Evolutionary conservation across 2,113 vertebrate species (phyloP).

Genomic region (Rhipidura dahli): DNA sequence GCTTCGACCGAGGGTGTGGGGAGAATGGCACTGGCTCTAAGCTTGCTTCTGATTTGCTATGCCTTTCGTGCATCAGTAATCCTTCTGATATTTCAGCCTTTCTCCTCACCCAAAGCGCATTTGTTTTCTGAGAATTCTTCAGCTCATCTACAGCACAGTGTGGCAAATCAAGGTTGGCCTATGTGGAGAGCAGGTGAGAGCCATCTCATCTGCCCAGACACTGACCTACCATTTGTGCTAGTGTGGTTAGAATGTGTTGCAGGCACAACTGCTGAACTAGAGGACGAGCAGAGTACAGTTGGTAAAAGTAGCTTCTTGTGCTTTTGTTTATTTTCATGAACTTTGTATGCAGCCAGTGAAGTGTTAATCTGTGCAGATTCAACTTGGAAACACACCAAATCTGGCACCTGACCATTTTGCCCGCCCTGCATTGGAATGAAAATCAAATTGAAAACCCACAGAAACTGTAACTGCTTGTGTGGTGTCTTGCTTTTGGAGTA

Average conservation of each 20-base stretch:
- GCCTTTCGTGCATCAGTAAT: not conserved
- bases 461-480: not conserved
- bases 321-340: not conserved
- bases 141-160: not conserved
- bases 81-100: not conserved
- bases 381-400: not conserved
- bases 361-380: not conserved
- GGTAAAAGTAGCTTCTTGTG: not conserved
- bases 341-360: not conserved
- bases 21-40: not conserved
- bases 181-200: not conserved
- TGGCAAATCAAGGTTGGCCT: not conserved
- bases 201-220: not conserved
- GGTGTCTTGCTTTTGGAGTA: not conserved
- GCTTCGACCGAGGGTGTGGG: fast-evolving
- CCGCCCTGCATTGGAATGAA: not conserved
- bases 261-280: not conserved
- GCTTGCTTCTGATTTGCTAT: not conserved
- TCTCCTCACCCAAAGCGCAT: not conserved
- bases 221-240: not conserved
- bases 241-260: fast-evolving
- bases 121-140: not conserved
- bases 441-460: not conserved
- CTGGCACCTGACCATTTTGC: not conserved
- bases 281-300: fast-evolving